These are phyloP conservation scores for Escarpia spicata DNA, from an alignment of 2,888 invertebrate species.

Conservation along the genomic window DNA sequence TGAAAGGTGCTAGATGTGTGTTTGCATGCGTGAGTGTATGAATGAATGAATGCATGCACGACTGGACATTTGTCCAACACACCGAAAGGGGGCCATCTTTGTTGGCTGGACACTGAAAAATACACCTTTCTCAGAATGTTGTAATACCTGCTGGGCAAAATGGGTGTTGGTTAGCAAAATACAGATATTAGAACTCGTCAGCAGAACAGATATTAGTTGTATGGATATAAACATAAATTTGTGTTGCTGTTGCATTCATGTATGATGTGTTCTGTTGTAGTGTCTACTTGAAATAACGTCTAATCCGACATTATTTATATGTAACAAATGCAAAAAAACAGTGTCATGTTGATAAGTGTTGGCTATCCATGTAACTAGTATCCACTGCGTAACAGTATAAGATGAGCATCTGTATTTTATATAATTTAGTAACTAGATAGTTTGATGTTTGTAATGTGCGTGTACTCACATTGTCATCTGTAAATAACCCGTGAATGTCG, in stretches of 20 bases:
- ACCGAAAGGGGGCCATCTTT: background rate
- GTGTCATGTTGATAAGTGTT: background rate
- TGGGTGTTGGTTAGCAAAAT: background rate
- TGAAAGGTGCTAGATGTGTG: background rate
- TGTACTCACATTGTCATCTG: background rate
- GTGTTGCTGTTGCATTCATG: background rate
- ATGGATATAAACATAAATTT: background rate
- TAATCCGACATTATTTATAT: background rate
- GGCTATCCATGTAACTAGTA: background rate
- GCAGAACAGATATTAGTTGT: background rate
- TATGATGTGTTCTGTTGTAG: background rate
- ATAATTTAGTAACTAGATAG: background rate
- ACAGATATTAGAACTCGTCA: background rate
- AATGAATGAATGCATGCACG: too few species aligned
- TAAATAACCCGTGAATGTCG: background rate
- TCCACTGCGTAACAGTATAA: background rate
- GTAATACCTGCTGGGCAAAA: background rate
- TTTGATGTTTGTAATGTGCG: background rate
- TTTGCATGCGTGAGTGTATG: too few species aligned
- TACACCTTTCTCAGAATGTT: background rate
- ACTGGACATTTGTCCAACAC: background rate
- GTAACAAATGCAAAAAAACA: constrained; percentile 1
- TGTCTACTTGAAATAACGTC: background rate
- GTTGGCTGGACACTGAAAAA: background rate
- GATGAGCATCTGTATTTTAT: background rate